Evolutionary conservation across 1,140 invertebrate species (phyloP), one percentile per base, ranked within the genome.

Genomic region (Delia radicum): DNA sequence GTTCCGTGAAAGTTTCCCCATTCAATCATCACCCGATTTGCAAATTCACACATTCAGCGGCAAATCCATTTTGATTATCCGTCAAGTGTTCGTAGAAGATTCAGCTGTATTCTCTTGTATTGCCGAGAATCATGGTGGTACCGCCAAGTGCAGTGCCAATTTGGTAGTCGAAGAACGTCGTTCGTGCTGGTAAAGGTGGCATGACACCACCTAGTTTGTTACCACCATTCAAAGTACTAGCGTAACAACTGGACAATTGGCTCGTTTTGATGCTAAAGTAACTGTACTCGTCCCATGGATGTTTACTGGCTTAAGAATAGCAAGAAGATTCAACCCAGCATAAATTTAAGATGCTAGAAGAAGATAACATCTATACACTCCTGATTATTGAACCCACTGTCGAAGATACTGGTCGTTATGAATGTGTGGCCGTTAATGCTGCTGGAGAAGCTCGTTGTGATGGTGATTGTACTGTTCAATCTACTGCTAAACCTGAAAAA

Each of bases 231-330:
- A 97, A 87, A 94, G 91, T 85, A 90, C 91, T 0, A 91, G 90
- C 12, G 91, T 93, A 0, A 92, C 91, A 69, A 90, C 91, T 37
- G 95, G 96, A n/a, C 93, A 95, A 81, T 85, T 96, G 42, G 93
- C 94, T 0, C 88, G 95, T 79, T 94, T 98, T 77, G 95, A 96
- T 82, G 93, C 94, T 5, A 93, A 94, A 87, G 91, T 97, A 24
- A 91, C 92, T 21, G 95, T 48, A 95, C 94, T 0, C 95, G 94
- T 81, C 95, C 96, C 29, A 87, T 97, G 73, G 95, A 97, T 82
- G 94, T 97, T 6, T 96, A 96, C 81, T 98, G 96, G 95, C 86
- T 97, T 8, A 97, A 96, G 90, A 95, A 97, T 87, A 95, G 96
- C 26, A 94, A 95, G 86, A 97, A 96, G 87, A 88, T 97, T 26